These are phyloP conservation scores for Aurelia coerulea DNA, from an alignment of 30 jellyfish, hydroid and myxozoan species.

Conservation along the genomic window DNA sequence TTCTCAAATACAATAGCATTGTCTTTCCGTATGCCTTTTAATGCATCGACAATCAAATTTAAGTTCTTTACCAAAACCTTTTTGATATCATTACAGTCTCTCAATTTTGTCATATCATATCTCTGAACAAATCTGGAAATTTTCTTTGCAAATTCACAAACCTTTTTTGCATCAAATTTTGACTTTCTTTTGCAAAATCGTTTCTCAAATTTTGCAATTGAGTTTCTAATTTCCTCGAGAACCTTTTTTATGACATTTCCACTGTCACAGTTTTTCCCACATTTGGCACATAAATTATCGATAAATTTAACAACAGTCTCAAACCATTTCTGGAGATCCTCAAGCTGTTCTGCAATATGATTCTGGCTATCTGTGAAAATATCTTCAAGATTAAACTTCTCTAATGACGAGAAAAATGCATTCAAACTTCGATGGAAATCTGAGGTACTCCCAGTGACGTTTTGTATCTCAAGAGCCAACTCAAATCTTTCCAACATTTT, in stretches of 20 bases:
- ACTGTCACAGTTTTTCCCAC: constrained; percentile 67
- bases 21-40: constrained; percentile 63
- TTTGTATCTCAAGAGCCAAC: constrained; percentile 64
- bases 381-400: constrained; percentile 55
- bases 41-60: constrained; percentile 46
- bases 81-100: constrained; percentile 55
- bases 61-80: constrained; percentile 44
- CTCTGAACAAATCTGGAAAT: constrained; percentile 25
- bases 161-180: constrained; percentile 4
- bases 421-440: constrained; percentile 60
- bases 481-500: constrained; percentile 82
- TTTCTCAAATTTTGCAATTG: constrained; percentile 33
- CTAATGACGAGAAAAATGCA: constrained; percentile 62
- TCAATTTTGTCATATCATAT: constrained; percentile 12
- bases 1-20: constrained; percentile 44
- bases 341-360: constrained; percentile 59
- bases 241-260: constrained; percentile 36
- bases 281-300: constrained; percentile 61
- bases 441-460: constrained; percentile 75
- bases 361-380: constrained; percentile 71
- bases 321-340: constrained; percentile 88
- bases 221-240: constrained; percentile 17
- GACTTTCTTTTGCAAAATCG: constrained; percentile 38
- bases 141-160: constrained; percentile 44
- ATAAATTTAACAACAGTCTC: constrained; percentile 64